These are phyloP conservation scores for Zosterops lateralis DNA, from an alignment of 2,113 vertebrate species.

Conservation along the genomic window DNA sequence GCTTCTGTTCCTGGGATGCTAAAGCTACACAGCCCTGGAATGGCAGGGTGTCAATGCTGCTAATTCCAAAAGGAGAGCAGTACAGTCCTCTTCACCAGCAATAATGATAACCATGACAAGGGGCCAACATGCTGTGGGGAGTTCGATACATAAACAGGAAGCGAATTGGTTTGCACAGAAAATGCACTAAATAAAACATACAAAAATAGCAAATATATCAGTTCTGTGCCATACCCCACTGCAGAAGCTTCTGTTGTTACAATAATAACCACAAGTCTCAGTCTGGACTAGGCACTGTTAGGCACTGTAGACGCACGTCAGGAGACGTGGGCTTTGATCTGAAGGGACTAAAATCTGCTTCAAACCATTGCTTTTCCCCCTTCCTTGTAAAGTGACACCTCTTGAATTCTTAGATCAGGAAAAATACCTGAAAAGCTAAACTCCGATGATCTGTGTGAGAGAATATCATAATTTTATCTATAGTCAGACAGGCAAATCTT, in stretches of 20 bases:
- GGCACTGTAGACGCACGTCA: rapidly evolving
- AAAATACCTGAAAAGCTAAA: background rate
- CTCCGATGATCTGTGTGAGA: background rate
- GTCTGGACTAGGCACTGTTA: background rate
- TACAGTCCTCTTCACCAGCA: background rate
- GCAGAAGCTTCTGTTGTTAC: background rate
- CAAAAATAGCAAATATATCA: background rate
- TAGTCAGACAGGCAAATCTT: background rate
- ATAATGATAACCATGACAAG: background rate
- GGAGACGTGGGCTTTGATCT: background rate
- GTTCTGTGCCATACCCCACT: background rate
- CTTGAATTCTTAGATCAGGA: background rate
- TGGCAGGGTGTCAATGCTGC: background rate
- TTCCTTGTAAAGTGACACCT: background rate
- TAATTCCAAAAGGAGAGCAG: background rate
- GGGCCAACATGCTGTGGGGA: background rate
- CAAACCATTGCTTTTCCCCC: background rate
- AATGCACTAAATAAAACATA: background rate
- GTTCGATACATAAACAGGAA: background rate
- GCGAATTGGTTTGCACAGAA: background rate
- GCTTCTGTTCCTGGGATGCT: background rate
- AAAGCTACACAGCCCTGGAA: background rate
- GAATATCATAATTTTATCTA: background rate
- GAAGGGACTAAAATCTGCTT: background rate
- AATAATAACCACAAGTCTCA: background rate